phyloP scores from a whole-genome alignment of 35 echinoderm and acorn worm species.

The Lytechinus pictus region DNA sequence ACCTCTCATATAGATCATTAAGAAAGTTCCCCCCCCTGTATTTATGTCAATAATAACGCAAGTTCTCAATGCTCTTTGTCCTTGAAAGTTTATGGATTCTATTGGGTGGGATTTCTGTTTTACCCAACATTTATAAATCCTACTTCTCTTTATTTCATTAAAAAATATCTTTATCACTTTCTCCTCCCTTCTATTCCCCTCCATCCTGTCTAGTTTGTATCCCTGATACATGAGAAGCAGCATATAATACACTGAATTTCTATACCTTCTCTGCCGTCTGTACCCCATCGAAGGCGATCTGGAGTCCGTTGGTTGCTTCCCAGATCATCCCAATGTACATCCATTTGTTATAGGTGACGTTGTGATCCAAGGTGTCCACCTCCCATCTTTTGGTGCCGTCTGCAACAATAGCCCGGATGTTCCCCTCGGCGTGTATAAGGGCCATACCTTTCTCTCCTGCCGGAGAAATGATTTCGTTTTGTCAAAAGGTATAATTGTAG shows the following conservation, averaged over 20 bases:
- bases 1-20: too few species aligned
- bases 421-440: slow-evolving; percentile 57
- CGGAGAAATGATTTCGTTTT: neutral
- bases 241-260: neutral
- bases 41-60: too few species aligned
- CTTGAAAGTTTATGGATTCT: too few species aligned
- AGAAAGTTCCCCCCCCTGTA: too few species aligned
- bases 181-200: too few species aligned
- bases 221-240: too few species aligned
- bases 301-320: slow-evolving; percentile 49
- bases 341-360: slow-evolving; percentile 75
- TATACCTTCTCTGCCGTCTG: slow-evolving; percentile 50
- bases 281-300: slow-evolving; percentile 61
- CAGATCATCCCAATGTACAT: slow-evolving; percentile 80
- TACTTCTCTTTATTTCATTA: too few species aligned
- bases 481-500: neutral
- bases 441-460: slow-evolving; percentile 79
- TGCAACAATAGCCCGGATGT: slow-evolving; percentile 62
- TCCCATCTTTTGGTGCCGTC: slow-evolving; percentile 74
- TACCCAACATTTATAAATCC: too few species aligned
- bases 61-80: too few species aligned
- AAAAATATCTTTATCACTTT: too few species aligned
- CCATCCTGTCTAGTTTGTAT: too few species aligned
- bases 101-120: too few species aligned
- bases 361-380: slow-evolving; percentile 32